These are phyloP conservation scores for Cheirogaleus major DNA, from an alignment of 2,797 vertebrate genomes.

Conservation along the genomic window DNA sequence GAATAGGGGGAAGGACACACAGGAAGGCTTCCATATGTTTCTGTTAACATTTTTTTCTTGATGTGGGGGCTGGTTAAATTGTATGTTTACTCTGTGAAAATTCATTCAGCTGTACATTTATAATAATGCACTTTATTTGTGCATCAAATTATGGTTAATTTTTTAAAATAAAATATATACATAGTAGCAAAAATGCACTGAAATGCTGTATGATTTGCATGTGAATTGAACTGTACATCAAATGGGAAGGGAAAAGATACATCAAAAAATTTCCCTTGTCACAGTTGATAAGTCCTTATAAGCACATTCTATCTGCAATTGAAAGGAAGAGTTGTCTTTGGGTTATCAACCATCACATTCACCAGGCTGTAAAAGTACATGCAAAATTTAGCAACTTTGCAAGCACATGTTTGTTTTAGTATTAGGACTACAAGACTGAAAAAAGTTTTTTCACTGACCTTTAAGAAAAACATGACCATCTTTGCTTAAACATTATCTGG, in stretches of 20 bases:
- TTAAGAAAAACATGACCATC: neutral
- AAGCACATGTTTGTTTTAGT: neutral
- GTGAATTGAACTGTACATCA: neutral
- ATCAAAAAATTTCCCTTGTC: neutral
- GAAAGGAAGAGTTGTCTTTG: neutral
- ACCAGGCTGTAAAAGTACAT: neutral
- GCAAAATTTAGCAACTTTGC: neutral
- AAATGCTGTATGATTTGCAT: neutral
- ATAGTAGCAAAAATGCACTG: neutral
- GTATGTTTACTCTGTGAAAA: neutral
- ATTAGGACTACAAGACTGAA: neutral
- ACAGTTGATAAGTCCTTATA: neutral
- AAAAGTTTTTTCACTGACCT: neutral
- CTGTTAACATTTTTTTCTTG: neutral
- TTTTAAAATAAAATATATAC: constrained; percentile 3
- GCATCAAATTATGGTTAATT: neutral
- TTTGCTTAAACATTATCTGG: neutral
- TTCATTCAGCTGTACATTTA: neutral
- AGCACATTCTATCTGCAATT: neutral
- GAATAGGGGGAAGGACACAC: neutral
- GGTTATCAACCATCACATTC: neutral
- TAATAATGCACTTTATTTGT: neutral
- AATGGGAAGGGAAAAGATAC: neutral
- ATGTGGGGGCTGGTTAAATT: neutral
- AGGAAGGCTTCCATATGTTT: neutral